Evolutionary conservation across 2,888 invertebrate species (phyloP).

Genomic region (Adelphocoris suturalis): DNA sequence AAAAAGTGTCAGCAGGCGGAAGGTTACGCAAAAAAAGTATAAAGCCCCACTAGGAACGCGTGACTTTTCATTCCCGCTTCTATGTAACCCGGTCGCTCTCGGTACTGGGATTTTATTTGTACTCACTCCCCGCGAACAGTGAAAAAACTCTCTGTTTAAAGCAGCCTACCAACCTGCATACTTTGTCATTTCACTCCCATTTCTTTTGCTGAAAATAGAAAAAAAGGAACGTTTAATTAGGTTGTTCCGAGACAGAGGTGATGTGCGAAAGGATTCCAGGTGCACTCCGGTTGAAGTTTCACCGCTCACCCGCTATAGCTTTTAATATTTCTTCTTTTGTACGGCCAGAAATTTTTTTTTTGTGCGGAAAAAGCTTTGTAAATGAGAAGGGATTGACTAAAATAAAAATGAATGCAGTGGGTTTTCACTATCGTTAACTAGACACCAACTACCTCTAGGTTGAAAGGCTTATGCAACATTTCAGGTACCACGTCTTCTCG

Average conservation of each 20-base stretch:
- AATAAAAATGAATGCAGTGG: neutral
- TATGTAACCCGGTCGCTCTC: neutral
- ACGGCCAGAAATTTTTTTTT: neutral
- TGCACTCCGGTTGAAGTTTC: constrained; percentile 19
- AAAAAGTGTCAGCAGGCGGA: constrained; percentile 17
- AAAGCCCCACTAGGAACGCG: constrained; percentile 3
- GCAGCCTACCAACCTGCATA: neutral
- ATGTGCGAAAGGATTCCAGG: neutral
- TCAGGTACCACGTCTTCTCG: no score
- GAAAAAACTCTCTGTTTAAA: neutral
- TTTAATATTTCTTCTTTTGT: neutral
- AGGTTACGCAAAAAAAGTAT: neutral
- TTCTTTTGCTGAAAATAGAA: neutral
- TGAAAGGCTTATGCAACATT: no score
- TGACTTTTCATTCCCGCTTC: constrained; percentile 10
- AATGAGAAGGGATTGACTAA: neutral
- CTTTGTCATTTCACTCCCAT: neutral
- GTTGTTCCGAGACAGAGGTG: neutral
- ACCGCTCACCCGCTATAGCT: neutral
- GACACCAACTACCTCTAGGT: no score
- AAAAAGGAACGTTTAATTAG: constrained; percentile 34
- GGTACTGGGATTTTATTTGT: neutral
- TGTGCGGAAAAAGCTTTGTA: neutral
- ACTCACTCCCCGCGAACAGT: neutral
- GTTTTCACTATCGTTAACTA: neutral